Conservation (phyloP, 2,888 invertebrate species). For the Noctua fimbriata region DNA sequence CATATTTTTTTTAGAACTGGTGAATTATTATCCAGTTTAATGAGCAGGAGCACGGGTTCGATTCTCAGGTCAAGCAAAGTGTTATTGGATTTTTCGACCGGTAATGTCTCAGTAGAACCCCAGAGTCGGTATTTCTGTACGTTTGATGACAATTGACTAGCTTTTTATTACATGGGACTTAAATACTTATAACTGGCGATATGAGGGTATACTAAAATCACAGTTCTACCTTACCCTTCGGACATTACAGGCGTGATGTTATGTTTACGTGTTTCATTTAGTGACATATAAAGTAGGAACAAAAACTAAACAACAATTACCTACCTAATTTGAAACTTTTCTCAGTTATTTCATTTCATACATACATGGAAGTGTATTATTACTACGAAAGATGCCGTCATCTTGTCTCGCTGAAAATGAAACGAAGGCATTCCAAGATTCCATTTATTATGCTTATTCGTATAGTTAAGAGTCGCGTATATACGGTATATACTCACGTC, state of each 20-base stretch:
- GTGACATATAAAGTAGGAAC: neutral
- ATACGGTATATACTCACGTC: conserved; percentile 23
- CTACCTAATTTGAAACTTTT: neutral
- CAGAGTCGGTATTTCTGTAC: neutral
- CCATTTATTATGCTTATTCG: conserved; percentile 36
- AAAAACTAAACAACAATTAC: too few relatives aligned
- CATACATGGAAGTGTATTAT: neutral
- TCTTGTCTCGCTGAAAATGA: conserved; percentile 13
- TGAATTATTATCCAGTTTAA: neutral
- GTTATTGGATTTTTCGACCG: neutral
- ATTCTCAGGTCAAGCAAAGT: neutral
- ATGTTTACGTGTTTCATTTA: neutral
- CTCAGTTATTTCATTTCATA: neutral
- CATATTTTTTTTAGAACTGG: neutral
- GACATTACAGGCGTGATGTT: too few relatives aligned
- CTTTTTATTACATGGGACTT: neutral
- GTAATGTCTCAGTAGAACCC: neutral
- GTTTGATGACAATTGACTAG: neutral
- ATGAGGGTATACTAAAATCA: neutral
- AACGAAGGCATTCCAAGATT: conserved; percentile 21
- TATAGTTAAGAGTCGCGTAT: conserved; percentile 19
- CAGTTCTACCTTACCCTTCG: neutral
- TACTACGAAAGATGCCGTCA: neutral
- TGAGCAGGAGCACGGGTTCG: neutral
- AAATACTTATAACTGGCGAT: neutral